Conservation (phyloP, 1,140 invertebrate species). For the Yoshiicerus persimilis region DNA sequence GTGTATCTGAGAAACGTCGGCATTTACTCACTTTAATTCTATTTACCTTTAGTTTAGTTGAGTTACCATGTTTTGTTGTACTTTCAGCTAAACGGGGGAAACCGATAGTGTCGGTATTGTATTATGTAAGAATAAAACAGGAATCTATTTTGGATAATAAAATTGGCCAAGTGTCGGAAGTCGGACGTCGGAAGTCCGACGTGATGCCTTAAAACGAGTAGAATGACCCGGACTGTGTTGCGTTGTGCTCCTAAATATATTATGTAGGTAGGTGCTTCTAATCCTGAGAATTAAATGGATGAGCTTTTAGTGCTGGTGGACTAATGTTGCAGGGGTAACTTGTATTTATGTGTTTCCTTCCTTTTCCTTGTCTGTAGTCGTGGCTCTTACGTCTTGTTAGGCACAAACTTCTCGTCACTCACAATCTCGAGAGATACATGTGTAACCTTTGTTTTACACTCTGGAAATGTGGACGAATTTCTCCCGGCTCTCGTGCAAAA, state of each 20-base stretch:
- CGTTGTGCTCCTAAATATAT: background rate
- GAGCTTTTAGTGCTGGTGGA: constrained; percentile 24
- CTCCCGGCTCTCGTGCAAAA: constrained; percentile 26
- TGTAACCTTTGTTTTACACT: constrained; percentile 41
- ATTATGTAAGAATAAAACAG: no score
- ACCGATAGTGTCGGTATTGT: no score
- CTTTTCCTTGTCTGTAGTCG: background rate
- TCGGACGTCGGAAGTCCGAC: background rate
- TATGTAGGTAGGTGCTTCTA: background rate
- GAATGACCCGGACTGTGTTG: background rate
- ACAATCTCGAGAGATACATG: constrained; percentile 30
- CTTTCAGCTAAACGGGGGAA: no score
- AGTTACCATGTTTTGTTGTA: background rate
- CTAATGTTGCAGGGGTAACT: constrained; percentile 17
- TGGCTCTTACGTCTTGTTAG: background rate
- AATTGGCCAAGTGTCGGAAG: no score
- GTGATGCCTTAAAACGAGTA: no score
- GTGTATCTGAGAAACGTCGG: no score
- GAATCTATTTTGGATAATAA: no score
- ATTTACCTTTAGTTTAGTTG: background rate
- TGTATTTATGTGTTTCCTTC: constrained; percentile 28
- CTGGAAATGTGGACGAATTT: constrained; percentile 36
- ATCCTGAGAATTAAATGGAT: constrained; percentile 19
- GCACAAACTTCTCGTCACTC: background rate
- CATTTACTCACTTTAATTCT: background rate